Conservation (phyloP, 1,140 invertebrate species). For the Drosophila takahashii region DNA sequence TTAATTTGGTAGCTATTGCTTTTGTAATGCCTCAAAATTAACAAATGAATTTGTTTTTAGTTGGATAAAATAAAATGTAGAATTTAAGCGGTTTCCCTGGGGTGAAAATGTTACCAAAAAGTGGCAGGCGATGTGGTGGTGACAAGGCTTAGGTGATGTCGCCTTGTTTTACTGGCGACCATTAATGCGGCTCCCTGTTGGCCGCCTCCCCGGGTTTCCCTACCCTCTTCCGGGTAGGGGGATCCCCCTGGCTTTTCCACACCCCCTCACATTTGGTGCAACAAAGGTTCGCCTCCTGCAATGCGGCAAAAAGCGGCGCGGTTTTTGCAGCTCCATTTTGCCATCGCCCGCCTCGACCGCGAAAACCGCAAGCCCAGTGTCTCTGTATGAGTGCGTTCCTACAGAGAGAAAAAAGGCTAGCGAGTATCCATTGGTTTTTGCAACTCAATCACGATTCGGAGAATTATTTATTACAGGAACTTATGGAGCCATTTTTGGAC, state of each 20-base stretch:
- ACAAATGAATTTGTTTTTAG: neutral
- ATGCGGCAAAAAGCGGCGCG: slow-evolving; percentile 80
- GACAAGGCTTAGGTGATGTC: slow-evolving; percentile 39
- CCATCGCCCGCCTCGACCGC: slow-evolving; percentile 60
- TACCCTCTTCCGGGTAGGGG: neutral
- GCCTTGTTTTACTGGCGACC: slow-evolving; percentile 71
- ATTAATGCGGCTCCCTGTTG: slow-evolving; percentile 70
- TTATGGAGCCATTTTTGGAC: no score
- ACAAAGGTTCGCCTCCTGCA: slow-evolving; percentile 75
- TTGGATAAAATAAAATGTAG: neutral
- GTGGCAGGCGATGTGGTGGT: slow-evolving; percentile 9
- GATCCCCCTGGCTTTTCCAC: slow-evolving; percentile 5
- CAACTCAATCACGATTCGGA: no score
- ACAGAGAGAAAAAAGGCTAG: slow-evolving; percentile 5
- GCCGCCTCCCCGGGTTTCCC: slow-evolving; percentile 4
- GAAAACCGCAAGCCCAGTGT: slow-evolving; percentile 51
- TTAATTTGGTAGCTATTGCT: no score
- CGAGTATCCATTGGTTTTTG: no score
- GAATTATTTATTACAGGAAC: no score
- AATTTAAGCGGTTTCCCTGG: neutral
- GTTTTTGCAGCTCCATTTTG: slow-evolving; percentile 67
- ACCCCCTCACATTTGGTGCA: slow-evolving; percentile 45
- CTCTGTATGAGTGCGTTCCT: slow-evolving; percentile 23
- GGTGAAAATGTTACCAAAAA: neutral
- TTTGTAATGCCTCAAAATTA: no score